Base-by-base conservation (phyloP, 1,140 invertebrate genomes). In the Sinella curviseta region DNA sequence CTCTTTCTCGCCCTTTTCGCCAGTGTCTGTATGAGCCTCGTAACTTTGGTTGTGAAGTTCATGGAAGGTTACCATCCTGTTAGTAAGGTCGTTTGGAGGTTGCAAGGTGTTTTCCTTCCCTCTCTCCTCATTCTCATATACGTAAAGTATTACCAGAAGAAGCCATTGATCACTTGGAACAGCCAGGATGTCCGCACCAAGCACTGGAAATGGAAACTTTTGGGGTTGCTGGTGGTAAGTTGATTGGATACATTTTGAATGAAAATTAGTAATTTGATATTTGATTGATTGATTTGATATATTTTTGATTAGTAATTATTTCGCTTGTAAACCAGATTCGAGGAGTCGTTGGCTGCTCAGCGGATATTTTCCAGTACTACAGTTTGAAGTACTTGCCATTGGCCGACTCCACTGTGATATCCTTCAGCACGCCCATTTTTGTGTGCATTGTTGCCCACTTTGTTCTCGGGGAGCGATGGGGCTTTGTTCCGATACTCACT, bases 401-500 rank as follows among this genome's bases (percentile, higher is more conserved):
- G 16, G 77, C 80, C 28, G 80, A 81, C 57, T 78, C 80, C 1
- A 26, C 74, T 14, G 80, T 81, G 0, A 78, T 81, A 20, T 57
- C 74, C 4, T 80, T 76, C 48, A 65, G 70, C 34, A 80, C 79
- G 12, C 79, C 75, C 0, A 67, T 81, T 1, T 81, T 78, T 36
- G 77, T 81, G 20, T 36, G 67, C 2, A 28, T 78, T 28, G 60
- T 81, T 20, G 77, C 76, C 28, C 57, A 76, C 28, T 74, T 74
- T 33, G 28, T 54, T 26, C 48, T 80, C 1, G 24, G 26, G 12
- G 75, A 80, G 35, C 34, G 73, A 39, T 77, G 28, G 24, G 79
- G 79, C 12, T 3, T 80, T 35, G 24, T 74, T 48, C 75, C 79
- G 0, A 74, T 80, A 1, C 8, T 77, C 3, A 73, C 39, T 26